Conservation (phyloP, 2,113 vertebrate genomes). For the Haemorhous mexicanus region DNA sequence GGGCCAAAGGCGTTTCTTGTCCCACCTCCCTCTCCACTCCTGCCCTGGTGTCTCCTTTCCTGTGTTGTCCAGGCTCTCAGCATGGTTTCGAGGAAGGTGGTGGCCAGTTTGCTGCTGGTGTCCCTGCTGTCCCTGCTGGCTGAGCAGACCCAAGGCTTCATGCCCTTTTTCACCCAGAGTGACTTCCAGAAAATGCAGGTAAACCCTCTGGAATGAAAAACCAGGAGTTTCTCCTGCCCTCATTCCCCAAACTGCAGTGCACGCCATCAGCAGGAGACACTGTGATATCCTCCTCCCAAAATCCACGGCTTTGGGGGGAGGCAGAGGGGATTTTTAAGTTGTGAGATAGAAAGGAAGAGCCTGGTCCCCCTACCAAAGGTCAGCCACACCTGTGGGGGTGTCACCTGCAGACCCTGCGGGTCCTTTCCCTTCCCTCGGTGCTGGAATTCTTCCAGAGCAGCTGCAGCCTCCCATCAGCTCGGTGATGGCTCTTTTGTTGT, state of each 20-base stretch:
- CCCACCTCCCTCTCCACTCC: neutral
- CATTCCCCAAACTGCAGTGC: neutral
- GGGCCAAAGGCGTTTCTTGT: neutral
- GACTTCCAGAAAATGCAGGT: constrained; percentile 81
- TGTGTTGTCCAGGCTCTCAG: neutral
- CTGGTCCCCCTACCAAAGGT: neutral
- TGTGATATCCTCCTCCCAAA: neutral
- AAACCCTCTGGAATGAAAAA: neutral
- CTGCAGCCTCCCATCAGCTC: constrained; percentile 40
- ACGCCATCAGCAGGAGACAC: neutral
- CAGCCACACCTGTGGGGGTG: neutral
- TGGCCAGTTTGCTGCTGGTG: constrained; percentile 65
- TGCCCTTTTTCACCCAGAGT: constrained; percentile 81
- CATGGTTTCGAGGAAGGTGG: constrained; percentile 69
- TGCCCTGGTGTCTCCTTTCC: neutral
- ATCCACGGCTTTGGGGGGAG: neutral
- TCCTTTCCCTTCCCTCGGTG: neutral
- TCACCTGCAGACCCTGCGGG: neutral
- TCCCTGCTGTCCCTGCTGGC: constrained; percentile 71
- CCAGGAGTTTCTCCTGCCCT: neutral
- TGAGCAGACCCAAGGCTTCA: constrained; percentile 74
- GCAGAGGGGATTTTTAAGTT: neutral
- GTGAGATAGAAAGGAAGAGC: neutral
- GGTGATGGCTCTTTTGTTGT: constrained; percentile 44
- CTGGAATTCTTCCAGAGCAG: constrained; percentile 24